Percentiles rank a stretch among this genome's conserved stretches.
phyloP scores from a whole-genome alignment of 53 echinoderm and acorn worm genomes.

The Crossaster papposus region DNA sequence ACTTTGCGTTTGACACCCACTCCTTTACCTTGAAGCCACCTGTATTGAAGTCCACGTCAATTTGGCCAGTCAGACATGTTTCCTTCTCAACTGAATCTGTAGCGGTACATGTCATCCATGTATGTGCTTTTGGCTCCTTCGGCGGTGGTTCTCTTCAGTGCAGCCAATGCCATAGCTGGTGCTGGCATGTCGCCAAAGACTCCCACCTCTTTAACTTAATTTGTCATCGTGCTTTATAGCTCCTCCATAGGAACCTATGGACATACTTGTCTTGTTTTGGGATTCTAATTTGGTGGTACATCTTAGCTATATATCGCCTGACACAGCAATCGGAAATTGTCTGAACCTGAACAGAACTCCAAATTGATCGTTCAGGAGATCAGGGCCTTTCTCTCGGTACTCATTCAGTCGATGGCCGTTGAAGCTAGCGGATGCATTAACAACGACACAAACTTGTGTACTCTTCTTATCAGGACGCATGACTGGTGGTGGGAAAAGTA shows the following conservation, averaged over 20 bases:
- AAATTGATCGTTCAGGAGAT: constrained; percentile 18
- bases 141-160: constrained; percentile 36
- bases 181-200: too few relatives aligned
- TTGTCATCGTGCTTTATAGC: constrained; percentile 24
- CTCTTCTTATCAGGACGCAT: too few relatives aligned
- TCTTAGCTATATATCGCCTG: too few relatives aligned
- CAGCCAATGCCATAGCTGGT: too few relatives aligned
- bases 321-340: constrained; percentile 43
- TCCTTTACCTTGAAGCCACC: too few relatives aligned
- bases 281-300: constrained; percentile 45
- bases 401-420: too few relatives aligned
- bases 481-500: constrained; percentile 65
- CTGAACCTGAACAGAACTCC: constrained; percentile 39
- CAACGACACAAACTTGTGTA: constrained; percentile 57
- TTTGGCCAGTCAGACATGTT: constrained; percentile 17
- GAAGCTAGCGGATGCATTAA: constrained; percentile 61
- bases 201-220: constrained; percentile 51
- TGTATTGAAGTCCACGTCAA: constrained; percentile 28
- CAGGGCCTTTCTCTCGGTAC: too few relatives aligned
- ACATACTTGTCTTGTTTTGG: constrained; percentile 54
- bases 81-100: background rate
- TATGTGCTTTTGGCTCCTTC: constrained; percentile 30
- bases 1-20: too few relatives aligned
- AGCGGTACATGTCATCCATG: constrained; percentile 65
- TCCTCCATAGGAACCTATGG: constrained; percentile 61